phyloP scores from a whole-genome alignment of 2,113 vertebrate species.

The Oenanthe oenanthe region DNA sequence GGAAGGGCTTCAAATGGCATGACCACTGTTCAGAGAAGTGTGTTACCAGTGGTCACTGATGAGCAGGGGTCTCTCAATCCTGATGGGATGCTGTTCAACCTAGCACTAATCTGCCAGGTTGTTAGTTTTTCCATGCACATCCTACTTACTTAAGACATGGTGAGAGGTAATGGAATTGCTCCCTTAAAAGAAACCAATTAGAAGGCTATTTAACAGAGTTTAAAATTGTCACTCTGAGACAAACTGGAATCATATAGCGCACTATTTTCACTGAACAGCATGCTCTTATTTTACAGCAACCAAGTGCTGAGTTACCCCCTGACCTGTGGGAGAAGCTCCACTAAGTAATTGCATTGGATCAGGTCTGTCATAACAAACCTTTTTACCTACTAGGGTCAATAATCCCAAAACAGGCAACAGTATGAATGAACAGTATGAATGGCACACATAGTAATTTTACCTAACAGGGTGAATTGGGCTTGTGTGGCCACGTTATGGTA shows the following conservation, averaged over 20 bases:
- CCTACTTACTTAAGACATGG: neutral
- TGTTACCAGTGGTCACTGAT: neutral
- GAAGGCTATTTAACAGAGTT: neutral
- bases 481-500: neutral
- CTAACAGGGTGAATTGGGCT: neutral
- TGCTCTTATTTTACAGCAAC: neutral
- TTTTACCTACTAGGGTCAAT: neutral
- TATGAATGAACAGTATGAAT: constrained; percentile 72
- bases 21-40: neutral
- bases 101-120: neutral
- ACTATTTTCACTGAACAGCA: neutral
- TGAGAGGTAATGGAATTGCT: neutral
- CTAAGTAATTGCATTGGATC: neutral
- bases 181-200: neutral
- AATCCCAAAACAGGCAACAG: constrained; percentile 70
- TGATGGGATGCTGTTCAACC: neutral
- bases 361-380: neutral
- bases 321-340: neutral
- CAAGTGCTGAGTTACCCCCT: neutral
- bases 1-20: neutral
- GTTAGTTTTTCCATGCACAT: neutral
- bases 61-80: neutral
- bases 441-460: constrained; percentile 80
- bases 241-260: neutral
- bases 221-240: neutral